A percentile compares a stretch with the other conserved stretches of the same genome.
Evolutionary conservation across 1,140 invertebrate genomes (phyloP).

Genomic region (Aphis craccivora): DNA sequence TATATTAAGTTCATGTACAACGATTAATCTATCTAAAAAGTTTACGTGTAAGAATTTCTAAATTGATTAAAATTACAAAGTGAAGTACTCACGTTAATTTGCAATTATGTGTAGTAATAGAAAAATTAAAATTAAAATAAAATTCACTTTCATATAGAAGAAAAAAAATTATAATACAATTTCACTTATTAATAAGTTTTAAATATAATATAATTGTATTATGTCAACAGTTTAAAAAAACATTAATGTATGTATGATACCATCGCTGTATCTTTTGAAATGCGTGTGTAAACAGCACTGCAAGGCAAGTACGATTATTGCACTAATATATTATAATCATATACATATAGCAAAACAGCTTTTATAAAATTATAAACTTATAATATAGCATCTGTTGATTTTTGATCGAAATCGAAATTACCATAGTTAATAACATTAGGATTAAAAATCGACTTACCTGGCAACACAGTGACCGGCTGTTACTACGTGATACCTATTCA

Average conservation of each 20-base stretch:
- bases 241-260: background rate
- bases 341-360: too few species aligned
- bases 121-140: background rate
- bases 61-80: background rate
- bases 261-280: too few species aligned
- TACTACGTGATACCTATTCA: constrained; percentile 90
- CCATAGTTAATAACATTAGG: background rate
- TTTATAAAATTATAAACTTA: too few species aligned
- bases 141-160: background rate
- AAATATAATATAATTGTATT: background rate
- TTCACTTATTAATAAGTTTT: background rate
- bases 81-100: background rate
- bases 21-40: background rate
- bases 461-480: constrained; percentile 97
- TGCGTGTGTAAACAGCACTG: background rate
- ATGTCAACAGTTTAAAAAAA: background rate
- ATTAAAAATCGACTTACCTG: constrained; percentile 65
- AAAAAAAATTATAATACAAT: background rate
- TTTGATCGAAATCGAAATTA: background rate
- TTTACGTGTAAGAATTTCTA: background rate
- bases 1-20: background rate
- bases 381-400: background rate
- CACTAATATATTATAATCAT: too few species aligned
- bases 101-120: background rate
- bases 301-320: background rate